phyloP scores from a whole-genome alignment of 2,113 vertebrate genomes.

The Callionymus lyra region DNA sequence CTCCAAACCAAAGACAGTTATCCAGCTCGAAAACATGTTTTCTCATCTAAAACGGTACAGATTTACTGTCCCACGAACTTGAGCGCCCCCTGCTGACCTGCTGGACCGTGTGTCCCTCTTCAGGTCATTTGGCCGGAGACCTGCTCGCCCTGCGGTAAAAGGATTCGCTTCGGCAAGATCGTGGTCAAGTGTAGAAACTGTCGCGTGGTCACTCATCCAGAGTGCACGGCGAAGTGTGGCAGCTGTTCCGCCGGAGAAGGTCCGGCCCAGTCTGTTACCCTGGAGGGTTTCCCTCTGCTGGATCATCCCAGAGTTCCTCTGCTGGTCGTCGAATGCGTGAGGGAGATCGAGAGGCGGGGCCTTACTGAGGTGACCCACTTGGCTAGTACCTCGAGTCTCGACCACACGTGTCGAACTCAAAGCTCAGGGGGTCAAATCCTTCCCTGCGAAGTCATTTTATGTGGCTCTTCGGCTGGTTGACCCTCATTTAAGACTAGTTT shows the following conservation, averaged over 20 bases:
- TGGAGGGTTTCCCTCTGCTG: constrained; percentile 67
- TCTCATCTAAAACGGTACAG: constrained; percentile 73
- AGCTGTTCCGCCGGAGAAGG: constrained; percentile 1
- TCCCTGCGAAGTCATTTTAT: too few relatives aligned
- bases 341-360: constrained; percentile 75
- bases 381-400: too few relatives aligned
- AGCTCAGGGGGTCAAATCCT: too few relatives aligned
- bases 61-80: background rate
- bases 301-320: constrained; percentile 59
- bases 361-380: constrained; percentile 66
- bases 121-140: constrained; percentile 74
- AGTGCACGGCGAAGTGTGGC: constrained; percentile 59
- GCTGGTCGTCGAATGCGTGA: constrained; percentile 71
- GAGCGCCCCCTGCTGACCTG: too few relatives aligned
- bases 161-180: constrained; percentile 74
- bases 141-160: constrained; percentile 67
- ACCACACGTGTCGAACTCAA: too few relatives aligned
- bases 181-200: constrained; percentile 73
- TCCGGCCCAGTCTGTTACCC: constrained; percentile 45
- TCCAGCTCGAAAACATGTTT: constrained; percentile 48
- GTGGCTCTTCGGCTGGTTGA: too few relatives aligned
- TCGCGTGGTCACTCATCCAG: constrained; percentile 65
- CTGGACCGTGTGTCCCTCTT: background rate
- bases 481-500: too few relatives aligned
- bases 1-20: too few relatives aligned